Conservation (phyloP, 92 coral and sea anemone genomes). For the Phymanthus crucifer region DNA sequence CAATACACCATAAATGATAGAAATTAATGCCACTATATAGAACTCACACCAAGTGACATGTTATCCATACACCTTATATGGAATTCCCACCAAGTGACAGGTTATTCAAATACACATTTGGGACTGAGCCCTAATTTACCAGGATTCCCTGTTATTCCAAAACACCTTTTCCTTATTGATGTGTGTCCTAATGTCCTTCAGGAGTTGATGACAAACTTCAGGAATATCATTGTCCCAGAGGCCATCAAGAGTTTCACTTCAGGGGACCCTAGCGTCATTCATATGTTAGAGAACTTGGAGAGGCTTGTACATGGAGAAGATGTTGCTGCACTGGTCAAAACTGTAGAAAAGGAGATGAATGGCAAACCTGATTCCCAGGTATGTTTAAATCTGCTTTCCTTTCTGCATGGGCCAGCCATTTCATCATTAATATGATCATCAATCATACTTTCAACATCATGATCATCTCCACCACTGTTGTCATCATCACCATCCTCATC, state of each 20-base stretch:
- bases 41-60: no score
- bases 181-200: conserved; percentile 4
- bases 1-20: background rate
- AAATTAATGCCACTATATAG: no score
- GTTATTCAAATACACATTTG: no score
- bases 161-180: background rate
- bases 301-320: conserved; percentile 43
- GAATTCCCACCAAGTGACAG: no score
- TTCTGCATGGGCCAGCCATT: background rate
- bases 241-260: conserved; percentile 83
- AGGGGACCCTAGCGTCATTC: conserved; percentile 74
- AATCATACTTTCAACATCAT: no score
- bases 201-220: conserved; percentile 97
- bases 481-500: background rate
- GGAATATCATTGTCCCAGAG: conserved; percentile 95
- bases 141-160: background rate
- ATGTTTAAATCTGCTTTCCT: background rate
- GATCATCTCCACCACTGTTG: background rate
- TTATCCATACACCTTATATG: no score
- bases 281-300: conserved; percentile 73
- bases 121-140: background rate
- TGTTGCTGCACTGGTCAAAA: conserved; percentile 6
- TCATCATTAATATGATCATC: no score
- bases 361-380: conserved; percentile 22
- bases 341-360: conserved; percentile 40